These are phyloP conservation scores for Zaprionus nigranus DNA, from an alignment of 1,140 invertebrate species.

Conservation along the genomic window DNA sequence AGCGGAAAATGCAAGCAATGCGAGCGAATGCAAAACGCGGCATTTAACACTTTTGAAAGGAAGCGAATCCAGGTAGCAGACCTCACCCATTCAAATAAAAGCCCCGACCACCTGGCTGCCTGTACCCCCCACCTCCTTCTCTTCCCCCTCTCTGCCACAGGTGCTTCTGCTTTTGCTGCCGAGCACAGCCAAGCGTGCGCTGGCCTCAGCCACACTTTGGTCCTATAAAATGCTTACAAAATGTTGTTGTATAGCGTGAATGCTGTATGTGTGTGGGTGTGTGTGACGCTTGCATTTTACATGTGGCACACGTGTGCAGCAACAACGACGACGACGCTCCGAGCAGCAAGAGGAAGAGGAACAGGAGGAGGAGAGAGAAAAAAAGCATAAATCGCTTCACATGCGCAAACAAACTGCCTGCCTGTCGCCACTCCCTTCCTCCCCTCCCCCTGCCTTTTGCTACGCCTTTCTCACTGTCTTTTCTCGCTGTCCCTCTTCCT, in stretches of 20 bases:
- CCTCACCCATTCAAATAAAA: slow-evolving; percentile 19
- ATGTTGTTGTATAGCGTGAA: slow-evolving; percentile 77
- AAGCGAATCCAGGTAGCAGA: slow-evolving; percentile 30
- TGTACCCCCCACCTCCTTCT: neutral
- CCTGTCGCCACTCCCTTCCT: slow-evolving; percentile 10
- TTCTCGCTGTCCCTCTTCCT: neutral
- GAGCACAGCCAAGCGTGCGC: slow-evolving; percentile 54
- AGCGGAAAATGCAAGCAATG: slow-evolving; percentile 58
- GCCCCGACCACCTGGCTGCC: neutral
- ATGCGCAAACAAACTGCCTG: slow-evolving; percentile 64
- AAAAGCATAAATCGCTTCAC: slow-evolving; percentile 77
- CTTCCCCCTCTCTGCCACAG: neutral
- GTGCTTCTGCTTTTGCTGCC: slow-evolving; percentile 6
- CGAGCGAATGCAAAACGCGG: slow-evolving; percentile 76
- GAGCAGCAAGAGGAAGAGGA: slow-evolving; percentile 19
- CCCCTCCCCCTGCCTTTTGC: neutral
- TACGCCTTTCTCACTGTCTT: slow-evolving; percentile 3
- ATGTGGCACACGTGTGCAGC: slow-evolving; percentile 74
- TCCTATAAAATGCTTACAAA: slow-evolving; percentile 80
- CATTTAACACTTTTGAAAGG: slow-evolving; percentile 80
- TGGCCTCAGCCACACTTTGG: slow-evolving; percentile 69
- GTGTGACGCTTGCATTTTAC: slow-evolving; percentile 71
- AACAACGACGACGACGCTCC: slow-evolving; percentile 50
- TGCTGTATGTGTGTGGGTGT: slow-evolving; percentile 12
- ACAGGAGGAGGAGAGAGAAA: slow-evolving; percentile 43